phyloP scores from a whole-genome alignment of 2,888 invertebrate species.

The Globia sparganii region DNA sequence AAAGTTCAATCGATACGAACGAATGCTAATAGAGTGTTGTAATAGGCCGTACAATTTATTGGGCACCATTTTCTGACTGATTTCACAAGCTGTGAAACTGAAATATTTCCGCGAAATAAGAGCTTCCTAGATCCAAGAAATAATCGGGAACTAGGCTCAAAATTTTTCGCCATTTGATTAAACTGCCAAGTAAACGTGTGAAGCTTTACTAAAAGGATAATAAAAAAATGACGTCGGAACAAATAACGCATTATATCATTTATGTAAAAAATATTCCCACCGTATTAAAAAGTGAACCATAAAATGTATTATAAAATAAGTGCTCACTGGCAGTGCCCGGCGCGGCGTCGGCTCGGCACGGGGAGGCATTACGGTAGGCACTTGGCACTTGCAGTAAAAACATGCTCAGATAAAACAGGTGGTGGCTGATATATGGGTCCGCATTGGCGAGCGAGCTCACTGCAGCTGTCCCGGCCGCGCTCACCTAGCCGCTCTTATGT shows the following conservation, averaged over 20 bases:
- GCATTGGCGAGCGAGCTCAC: slow-evolving; percentile 81
- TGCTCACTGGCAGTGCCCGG: slow-evolving; percentile 52
- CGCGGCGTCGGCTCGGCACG: slow-evolving; percentile 35
- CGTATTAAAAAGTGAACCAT: slow-evolving; percentile 54
- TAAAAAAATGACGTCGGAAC: slow-evolving; percentile 25
- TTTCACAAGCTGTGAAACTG: slow-evolving; percentile 27
- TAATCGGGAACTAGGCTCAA: not conserved
- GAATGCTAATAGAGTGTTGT: slow-evolving; percentile 59
- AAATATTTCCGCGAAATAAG: slow-evolving; percentile 7
- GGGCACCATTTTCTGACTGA: slow-evolving; percentile 26
- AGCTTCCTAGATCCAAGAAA: not conserved
- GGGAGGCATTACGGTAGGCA: slow-evolving; percentile 66
- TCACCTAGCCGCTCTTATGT: slow-evolving; percentile 53
- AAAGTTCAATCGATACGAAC: slow-evolving; percentile 62
- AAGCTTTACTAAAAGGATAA: slow-evolving; percentile 41
- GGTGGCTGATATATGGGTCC: slow-evolving; percentile 84
- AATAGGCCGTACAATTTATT: slow-evolving; percentile 51
- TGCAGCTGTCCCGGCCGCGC: slow-evolving; percentile 73
- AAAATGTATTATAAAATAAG: slow-evolving; percentile 65
- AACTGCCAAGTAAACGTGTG: slow-evolving; percentile 37
- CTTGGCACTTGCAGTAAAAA: slow-evolving; percentile 81
- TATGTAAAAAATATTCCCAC: slow-evolving; percentile 45
- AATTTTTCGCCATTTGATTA: not conserved
- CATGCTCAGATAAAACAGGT: slow-evolving; percentile 85
- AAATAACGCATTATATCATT: slow-evolving; percentile 47